Base-by-base conservation (phyloP, 2,888 invertebrate species). In the Platycnemis pennipes region DNA sequence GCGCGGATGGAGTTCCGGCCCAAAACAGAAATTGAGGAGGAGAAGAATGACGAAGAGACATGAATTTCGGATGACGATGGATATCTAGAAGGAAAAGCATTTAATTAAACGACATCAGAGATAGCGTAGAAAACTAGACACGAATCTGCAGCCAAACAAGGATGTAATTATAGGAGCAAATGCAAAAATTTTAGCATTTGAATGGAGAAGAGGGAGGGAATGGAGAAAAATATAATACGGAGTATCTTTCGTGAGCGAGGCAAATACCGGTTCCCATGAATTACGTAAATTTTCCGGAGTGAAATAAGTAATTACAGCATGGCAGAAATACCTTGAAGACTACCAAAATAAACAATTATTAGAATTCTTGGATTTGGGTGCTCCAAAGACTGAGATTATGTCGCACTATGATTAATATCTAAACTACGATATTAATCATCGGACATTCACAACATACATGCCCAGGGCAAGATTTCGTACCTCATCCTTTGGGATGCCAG, bases 211-310 rank as follows among this genome's bases (percentile, higher is more conserved):
- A 26, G 77, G 37, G 0, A 37, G 77, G 13, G 31, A 37, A 77
- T 77, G 77, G n/a, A 77, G 16, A 77, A 77, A 77, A n/a, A n/a
- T n/a, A n/a, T n/a, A n/a, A n/a, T n/a, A n/a, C 37, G 77, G 37
- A 77, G 77, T 26, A 37, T 31, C 5, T 31, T 26, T 37, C 31
- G 31, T 37, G 37, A 77, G 31, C 16, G 37, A 37, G n/a, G 77
- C 11, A 26, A 8, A 77, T 31, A 37, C 37, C 11, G 37, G 37
- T 3, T 37, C 31, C 37, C 16, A n/a, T 77, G 37, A 77, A 77
- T 26, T 31, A 77, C 26, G 37, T 37, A 77, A 31, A 77, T 77
- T 77, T 77, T 37, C 2, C 31, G 37, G 63, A 63, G 26, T 3
- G 1, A 77, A 77, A 77, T 37, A 37, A 77, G 37, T 77, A 11